These are phyloP conservation scores for Epizoanthus stellaris DNA, from an alignment of 92 coral and sea anemone genomes.

Conservation along the genomic window DNA sequence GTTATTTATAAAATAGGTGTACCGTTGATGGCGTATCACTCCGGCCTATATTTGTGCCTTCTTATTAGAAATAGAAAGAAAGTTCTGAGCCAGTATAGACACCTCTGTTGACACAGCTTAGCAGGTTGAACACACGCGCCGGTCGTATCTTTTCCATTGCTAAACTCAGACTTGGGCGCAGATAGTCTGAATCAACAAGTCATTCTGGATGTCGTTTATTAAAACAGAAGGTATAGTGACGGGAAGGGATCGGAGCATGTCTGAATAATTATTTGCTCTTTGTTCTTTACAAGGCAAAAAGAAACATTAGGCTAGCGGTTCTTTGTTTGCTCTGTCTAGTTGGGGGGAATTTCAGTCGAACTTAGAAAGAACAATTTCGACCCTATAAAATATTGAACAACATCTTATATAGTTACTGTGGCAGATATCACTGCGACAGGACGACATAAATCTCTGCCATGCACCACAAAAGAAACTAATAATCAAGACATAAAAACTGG, in stretches of 20 bases:
- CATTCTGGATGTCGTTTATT: neutral
- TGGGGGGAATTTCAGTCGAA: neutral
- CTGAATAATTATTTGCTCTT: neutral
- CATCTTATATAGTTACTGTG: neutral
- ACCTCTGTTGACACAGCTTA: slow-evolving; percentile 18
- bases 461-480: too few species aligned
- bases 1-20: neutral
- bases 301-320: neutral
- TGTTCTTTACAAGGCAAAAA: neutral
- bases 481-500: too few species aligned
- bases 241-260: neutral
- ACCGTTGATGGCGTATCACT: too few species aligned
- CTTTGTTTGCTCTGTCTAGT: slow-evolving; percentile 3
- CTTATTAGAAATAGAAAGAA: neutral
- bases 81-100: neutral
- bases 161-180: neutral
- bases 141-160: neutral
- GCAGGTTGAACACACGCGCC: neutral
- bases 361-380: neutral
- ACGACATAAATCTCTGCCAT: too few species aligned
- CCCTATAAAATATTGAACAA: neutral
- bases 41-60: neutral
- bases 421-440: too few species aligned
- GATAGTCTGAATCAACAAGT: neutral
- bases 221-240: neutral